Evolutionary conservation across 1,140 invertebrate genomes (phyloP), one percentile per base, ranked within the genome.

Genomic region (Drosophila obscura): DNA sequence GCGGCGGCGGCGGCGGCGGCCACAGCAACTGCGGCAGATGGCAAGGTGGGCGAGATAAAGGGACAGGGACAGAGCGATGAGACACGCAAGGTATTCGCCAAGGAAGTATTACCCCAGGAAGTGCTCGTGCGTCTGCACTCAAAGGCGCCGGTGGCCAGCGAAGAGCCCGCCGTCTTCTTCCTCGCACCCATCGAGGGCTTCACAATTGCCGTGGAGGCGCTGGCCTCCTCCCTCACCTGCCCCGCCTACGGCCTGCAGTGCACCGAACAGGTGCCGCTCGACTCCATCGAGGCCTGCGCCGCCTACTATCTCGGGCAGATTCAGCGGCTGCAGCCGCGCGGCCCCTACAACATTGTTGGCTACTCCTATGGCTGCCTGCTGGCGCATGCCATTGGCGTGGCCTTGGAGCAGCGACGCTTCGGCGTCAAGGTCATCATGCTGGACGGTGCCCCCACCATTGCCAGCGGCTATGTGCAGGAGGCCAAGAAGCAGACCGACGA

Each of bases 351-450:
- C 24, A 92, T 99, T 50, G 94, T 96, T 39, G 98, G 98, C 5
- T 99, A 99, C 92, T 99, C 98, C 0, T 99, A 97, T 92, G 98
- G 98, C 50, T 95, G 96, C 4, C 94, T 95, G 50, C 94, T 99
- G 9, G 98, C 96, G 1, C 97, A 98, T 90, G 98, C 99, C 93
- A 99, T 99, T 94, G 96, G 96, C 2, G 77, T 96, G n/a, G 95
- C 96, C 75, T 89, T 99, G 35, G 97, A 99, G 91, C 93, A 93
- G 61, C 90, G 77, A 11, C 94, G 94, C 4, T 94, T 96, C 79
- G 92, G 92, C 31, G 93, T 94, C 0, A 93, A 93, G n/a, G 92
- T 97, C 15, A 94, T 96, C 35, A 93, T 99, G 52, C 93, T 99
- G 41, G 98, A 99, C 92, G 98, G 98, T 11, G 98, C 98, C 1